A percentile compares a stretch with the other conserved stretches of the same genome.
Evolutionary conservation across 1,140 invertebrate genomes (phyloP).

Genomic region (Oscheius sp.): DNA sequence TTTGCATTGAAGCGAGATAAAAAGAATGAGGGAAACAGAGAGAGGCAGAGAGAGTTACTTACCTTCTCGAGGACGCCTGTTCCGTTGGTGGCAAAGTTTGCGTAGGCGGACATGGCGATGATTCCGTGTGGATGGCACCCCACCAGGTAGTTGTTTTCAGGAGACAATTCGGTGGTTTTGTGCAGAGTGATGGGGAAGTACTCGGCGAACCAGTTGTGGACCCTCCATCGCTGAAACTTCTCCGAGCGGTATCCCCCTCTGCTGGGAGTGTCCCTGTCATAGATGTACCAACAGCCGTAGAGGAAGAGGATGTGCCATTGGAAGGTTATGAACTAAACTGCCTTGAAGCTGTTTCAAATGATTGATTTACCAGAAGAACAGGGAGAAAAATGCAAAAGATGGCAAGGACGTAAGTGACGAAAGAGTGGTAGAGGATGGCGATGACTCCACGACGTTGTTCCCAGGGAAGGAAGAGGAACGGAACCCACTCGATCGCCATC

Average conservation of each 20-base stretch:
- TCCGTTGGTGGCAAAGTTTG: slow-evolving; percentile 74
- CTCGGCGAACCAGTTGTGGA: slow-evolving; percentile 26
- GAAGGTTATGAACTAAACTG: slow-evolving; percentile 21
- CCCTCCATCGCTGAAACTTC: slow-evolving; percentile 1
- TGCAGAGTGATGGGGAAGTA: slow-evolving; percentile 29
- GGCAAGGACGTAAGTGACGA: slow-evolving; percentile 4
- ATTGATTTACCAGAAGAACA: slow-evolving; percentile 10
- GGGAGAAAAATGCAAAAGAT: not conserved
- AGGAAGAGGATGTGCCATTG: slow-evolving; percentile 30
- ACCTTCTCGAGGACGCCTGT: slow-evolving; percentile 68
- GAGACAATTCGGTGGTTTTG: slow-evolving; percentile 24
- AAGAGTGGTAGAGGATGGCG: slow-evolving; percentile 9
- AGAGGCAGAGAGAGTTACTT: not conserved
- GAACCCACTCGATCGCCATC: not conserved
- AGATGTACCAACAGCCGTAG: slow-evolving; percentile 36
- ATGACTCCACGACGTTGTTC: not conserved
- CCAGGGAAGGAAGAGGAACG: not conserved
- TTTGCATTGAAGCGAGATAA: not conserved
- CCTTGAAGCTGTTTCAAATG: not conserved
- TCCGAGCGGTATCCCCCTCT: slow-evolving; percentile 17
- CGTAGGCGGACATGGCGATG: slow-evolving; percentile 37
- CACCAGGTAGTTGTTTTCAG: slow-evolving; percentile 28
- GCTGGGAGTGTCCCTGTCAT: slow-evolving; percentile 31
- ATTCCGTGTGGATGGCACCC: slow-evolving; percentile 81
- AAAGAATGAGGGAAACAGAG: not conserved